Evolutionary conservation across 1,140 invertebrate species (phyloP).

Genomic region (Papilio xuthus): DNA sequence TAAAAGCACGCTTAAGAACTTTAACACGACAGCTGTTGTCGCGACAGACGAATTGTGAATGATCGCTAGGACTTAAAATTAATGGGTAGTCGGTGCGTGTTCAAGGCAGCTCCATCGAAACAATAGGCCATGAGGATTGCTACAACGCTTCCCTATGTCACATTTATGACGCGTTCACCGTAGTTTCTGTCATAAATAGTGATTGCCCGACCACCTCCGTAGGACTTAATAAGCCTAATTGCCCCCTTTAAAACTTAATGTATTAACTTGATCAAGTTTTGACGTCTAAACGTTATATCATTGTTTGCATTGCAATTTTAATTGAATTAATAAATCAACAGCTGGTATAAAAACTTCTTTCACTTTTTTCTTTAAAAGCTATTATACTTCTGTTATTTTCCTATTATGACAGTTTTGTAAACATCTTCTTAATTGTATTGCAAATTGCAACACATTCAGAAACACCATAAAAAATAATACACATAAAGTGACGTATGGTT

Average conservation of each 20-base stretch:
- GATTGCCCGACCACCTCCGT: conserved; percentile 58
- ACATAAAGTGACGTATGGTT: no score
- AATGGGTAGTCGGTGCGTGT: conserved; percentile 63
- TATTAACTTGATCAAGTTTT: conserved; percentile 67
- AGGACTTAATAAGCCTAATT: conserved; percentile 66
- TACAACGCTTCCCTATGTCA: conserved; percentile 58
- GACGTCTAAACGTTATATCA: conserved; percentile 6
- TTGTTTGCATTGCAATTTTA: conserved; percentile 6
- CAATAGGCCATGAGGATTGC: conserved; percentile 67
- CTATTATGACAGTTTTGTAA: no score
- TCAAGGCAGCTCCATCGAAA: conserved; percentile 64
- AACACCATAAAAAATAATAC: not conserved
- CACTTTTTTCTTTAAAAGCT: no score
- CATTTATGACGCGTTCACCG: conserved; percentile 59
- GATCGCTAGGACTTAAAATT: conserved; percentile 55
- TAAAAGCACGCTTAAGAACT: not conserved
- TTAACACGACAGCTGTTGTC: conserved; percentile 39
- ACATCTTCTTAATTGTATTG: not conserved
- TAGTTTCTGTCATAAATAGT: conserved; percentile 60
- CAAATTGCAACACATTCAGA: not conserved
- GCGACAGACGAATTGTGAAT: conserved; percentile 56
- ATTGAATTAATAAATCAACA: conserved; percentile 22
- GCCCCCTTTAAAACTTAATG: conserved; percentile 69
- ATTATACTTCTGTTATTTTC: no score
- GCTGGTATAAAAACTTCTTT: not conserved